phyloP scores from a whole-genome alignment of 2,797 vertebrate species.

The Tarsius wallacei region DNA sequence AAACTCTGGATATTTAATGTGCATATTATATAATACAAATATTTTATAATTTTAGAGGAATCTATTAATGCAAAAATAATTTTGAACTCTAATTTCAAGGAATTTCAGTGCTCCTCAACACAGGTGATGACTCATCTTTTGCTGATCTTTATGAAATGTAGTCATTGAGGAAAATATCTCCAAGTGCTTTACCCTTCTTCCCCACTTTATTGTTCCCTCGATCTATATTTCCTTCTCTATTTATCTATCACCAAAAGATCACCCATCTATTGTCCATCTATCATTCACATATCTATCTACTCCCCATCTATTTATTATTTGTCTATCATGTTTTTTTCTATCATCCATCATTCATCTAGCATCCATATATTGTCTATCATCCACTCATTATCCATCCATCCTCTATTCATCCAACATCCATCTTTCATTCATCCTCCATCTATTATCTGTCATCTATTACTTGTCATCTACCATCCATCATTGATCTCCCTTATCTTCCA shows the following conservation, averaged over 20 bases:
- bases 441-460: not conserved
- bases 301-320: not conserved
- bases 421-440: not conserved
- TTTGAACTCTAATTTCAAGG: slow-evolving; percentile 48
- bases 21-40: not conserved
- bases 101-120: not conserved
- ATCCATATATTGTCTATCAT: not conserved
- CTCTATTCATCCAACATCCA: not conserved
- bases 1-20: not conserved
- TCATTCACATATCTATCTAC: not conserved
- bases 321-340: not conserved
- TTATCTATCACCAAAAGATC: too few relatives aligned
- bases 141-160: not conserved
- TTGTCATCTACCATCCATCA: not conserved
- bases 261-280: not conserved
- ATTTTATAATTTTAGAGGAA: slow-evolving; percentile 6
- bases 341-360: not conserved
- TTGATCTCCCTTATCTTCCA: too few relatives aligned
- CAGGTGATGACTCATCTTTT: not conserved
- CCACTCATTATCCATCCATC: not conserved
- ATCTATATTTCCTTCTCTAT: not conserved
- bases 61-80: slow-evolving; percentile 10
- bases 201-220: not conserved
- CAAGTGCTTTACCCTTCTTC: not conserved
- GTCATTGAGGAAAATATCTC: not conserved